phyloP scores from a whole-genome alignment of 2,797 vertebrate genomes.

The Oryzias sinensis region DNA sequence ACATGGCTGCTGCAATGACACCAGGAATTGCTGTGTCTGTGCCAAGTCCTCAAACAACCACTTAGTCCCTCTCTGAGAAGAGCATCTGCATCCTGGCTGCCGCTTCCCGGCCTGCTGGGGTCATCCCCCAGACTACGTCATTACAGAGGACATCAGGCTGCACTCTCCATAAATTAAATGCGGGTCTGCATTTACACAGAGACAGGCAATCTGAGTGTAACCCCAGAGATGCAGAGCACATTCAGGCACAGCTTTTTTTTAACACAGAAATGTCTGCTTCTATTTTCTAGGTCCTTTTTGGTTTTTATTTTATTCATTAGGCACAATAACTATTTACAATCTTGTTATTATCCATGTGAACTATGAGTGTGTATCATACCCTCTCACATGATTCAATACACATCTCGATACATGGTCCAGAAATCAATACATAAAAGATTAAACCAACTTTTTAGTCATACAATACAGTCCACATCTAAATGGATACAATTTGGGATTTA shows the following conservation, averaged over 20 bases:
- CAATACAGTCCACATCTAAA: too few species aligned
- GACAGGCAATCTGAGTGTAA: constrained; percentile 40
- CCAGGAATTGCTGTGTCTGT: constrained; percentile 52
- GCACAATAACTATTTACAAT: too few species aligned
- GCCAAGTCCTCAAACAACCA: constrained; percentile 64
- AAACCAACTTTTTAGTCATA: too few species aligned
- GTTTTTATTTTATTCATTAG: constrained; percentile 1
- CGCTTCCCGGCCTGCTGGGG: constrained; percentile 51
- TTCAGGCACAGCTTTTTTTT: constrained; percentile 1
- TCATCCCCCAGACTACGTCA: constrained; percentile 72
- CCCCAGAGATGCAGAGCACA: constrained; percentile 30
- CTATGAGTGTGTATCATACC: too few species aligned
- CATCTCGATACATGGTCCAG: too few species aligned
- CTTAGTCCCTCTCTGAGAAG: constrained; percentile 61
- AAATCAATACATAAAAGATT: too few species aligned
- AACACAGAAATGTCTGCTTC: constrained; percentile 2
- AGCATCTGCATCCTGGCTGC: constrained; percentile 67
- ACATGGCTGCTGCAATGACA: constrained; percentile 65
- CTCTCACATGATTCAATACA: too few species aligned
- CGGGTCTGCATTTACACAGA: constrained; percentile 55
- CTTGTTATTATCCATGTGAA: too few species aligned
- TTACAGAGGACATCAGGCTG: constrained; percentile 70
- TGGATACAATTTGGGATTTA: too few species aligned
- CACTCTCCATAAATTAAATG: constrained; percentile 74
- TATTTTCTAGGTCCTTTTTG: not conserved